These are phyloP conservation scores for Rhea pennata DNA, from an alignment of 2,113 vertebrate species.

Conservation along the genomic window DNA sequence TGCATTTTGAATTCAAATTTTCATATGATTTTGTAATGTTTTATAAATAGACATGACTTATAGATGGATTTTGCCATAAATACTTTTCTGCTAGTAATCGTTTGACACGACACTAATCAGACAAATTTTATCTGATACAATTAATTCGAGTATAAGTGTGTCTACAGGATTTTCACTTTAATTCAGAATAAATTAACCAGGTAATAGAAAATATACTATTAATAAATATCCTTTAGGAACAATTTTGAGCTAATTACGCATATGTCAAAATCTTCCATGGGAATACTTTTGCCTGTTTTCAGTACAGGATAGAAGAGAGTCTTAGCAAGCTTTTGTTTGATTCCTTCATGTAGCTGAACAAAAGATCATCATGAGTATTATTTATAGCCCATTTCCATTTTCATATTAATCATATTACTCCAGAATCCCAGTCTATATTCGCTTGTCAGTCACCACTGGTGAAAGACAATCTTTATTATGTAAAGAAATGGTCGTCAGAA, in stretches of 20 bases:
- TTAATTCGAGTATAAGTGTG: neutral
- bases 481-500: constrained; percentile 17
- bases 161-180: neutral
- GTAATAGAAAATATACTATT: neutral
- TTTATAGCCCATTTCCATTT: constrained; percentile 36
- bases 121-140: neutral
- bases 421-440: constrained; percentile 34
- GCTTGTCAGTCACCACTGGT: neutral
- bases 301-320: neutral
- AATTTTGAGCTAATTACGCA: neutral
- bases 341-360: constrained; percentile 19
- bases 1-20: neutral
- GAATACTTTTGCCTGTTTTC: neutral
- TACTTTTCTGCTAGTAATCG: neutral
- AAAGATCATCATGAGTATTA: constrained; percentile 50
- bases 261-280: neutral
- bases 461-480: constrained; percentile 51
- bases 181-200: constrained; percentile 31
- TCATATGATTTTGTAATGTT: neutral
- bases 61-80: neutral
- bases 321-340: neutral
- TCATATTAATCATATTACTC: constrained; percentile 43
- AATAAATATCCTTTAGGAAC: constrained; percentile 2
- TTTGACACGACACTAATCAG: neutral
- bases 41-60: neutral